A percentile compares a stretch with the other conserved stretches of the same genome.
phyloP scores from a whole-genome alignment of 1,140 invertebrate genomes.

The Melanaphis sacchari region DNA sequence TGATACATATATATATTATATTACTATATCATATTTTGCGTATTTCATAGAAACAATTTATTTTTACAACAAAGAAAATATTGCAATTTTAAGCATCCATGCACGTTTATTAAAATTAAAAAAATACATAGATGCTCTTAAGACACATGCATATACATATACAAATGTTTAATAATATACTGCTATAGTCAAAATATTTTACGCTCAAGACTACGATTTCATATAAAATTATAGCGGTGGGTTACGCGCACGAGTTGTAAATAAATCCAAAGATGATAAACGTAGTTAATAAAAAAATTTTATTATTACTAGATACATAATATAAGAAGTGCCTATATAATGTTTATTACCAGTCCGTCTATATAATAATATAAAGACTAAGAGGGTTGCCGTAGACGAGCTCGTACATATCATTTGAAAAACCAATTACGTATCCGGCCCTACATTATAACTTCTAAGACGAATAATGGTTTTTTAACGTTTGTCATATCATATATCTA shows the following conservation, averaged over 20 bases:
- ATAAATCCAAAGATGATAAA: conserved; percentile 12
- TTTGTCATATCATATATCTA: background rate
- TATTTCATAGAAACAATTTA: background rate
- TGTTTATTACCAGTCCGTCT: conserved; percentile 1
- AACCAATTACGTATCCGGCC: conserved; percentile 30
- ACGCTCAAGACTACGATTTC: background rate
- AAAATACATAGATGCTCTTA: background rate
- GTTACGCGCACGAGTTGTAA: background rate
- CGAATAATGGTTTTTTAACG: conserved; percentile 44
- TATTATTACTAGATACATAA: conserved; percentile 4
- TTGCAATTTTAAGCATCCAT: background rate
- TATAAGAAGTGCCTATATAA: background rate
- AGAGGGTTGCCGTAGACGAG: background rate
- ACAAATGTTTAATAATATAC: background rate
- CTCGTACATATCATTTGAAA: conserved; percentile 2
- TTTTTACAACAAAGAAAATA: background rate
- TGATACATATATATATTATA: background rate
- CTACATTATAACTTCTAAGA: background rate
- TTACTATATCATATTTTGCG: background rate
- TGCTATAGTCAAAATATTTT: background rate
- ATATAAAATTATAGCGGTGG: conserved; percentile 6
- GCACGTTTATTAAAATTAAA: background rate
- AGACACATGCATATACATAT: background rate
- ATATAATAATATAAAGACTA: conserved; percentile 18
- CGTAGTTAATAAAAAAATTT: conserved; percentile 20